Percentiles rank a stretch among this genome's conserved stretches.
Conservation (phyloP, 2,797 vertebrate genomes). For the Pristis pectinata region DNA sequence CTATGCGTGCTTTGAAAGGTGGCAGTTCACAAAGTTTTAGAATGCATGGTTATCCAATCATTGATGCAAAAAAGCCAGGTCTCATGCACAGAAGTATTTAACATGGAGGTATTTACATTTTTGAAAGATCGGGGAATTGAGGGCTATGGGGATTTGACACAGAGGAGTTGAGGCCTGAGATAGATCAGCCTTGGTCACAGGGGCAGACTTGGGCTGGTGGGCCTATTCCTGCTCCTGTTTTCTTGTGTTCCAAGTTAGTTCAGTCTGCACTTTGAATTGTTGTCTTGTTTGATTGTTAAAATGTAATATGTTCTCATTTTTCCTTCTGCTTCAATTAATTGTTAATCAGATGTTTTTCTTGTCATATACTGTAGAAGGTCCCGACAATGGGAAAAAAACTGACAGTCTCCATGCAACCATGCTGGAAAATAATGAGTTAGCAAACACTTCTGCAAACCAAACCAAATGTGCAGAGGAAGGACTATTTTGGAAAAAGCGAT, state of each 20-base stretch:
- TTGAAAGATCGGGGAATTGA: no score
- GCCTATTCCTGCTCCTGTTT: no score
- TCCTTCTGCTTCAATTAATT: background rate
- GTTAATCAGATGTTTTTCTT: constrained; percentile 37
- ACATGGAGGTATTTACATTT: no score
- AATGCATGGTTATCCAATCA: no score
- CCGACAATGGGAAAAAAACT: constrained; percentile 42
- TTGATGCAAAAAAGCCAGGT: no score
- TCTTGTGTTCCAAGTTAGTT: background rate
- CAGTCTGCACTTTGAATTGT: background rate
- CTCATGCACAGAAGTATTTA: no score
- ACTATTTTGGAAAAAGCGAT: constrained; percentile 72
- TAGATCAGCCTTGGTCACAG: no score
- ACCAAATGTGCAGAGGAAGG: constrained; percentile 58
- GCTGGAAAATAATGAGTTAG: constrained; percentile 46
- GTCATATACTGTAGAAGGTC: constrained; percentile 62
- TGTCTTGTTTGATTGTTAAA: background rate
- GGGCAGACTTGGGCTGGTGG: no score
- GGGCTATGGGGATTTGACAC: no score
- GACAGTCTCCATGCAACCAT: constrained; percentile 43
- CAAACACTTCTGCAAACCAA: constrained; percentile 41
- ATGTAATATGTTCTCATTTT: background rate
- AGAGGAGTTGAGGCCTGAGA: no score
- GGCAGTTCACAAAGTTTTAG: no score
- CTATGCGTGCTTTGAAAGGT: no score